Percentiles rank a stretch among this genome's conserved stretches.
phyloP scores from a whole-genome alignment of 2,888 invertebrate genomes.

The Ophion slaviceki region DNA sequence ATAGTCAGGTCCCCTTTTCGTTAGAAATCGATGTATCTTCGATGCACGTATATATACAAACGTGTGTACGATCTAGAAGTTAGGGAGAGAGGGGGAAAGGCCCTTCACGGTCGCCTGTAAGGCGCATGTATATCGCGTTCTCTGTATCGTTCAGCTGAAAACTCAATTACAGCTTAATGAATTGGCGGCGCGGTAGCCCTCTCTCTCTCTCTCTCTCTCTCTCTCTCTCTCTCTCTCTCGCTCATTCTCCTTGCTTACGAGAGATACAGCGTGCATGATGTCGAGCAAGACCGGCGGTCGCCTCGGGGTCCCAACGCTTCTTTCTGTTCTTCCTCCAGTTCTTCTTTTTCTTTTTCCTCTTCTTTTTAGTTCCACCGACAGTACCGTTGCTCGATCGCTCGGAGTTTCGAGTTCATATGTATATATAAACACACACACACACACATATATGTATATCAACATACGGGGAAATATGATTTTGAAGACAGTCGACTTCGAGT shows the following conservation, averaged over 20 bases:
- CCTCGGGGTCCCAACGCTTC: conserved; percentile 47
- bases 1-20: neutral
- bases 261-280: conserved; percentile 59
- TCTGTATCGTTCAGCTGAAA: conserved; percentile 82
- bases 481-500: neutral
- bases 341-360: conserved; percentile 13
- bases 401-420: neutral
- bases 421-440: neutral
- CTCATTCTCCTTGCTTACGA: conserved; percentile 33
- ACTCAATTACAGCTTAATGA: conserved; percentile 83
- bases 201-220: conserved; percentile 42
- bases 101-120: conserved; percentile 73
- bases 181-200: conserved; percentile 75
- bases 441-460: too few species aligned
- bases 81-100: neutral
- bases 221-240: conserved; percentile 31
- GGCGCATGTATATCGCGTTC: conserved; percentile 76
- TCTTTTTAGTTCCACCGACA: neutral
- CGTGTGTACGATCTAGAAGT: neutral
- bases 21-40: neutral
- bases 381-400: neutral
- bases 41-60: neutral
- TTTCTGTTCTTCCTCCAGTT: conserved; percentile 28
- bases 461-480: neutral
- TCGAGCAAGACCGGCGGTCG: conserved; percentile 65